Evolutionary conservation across 1,140 invertebrate species (phyloP), one percentile per base, ranked within the genome.

Genomic region (Piezodorus guildinii): DNA sequence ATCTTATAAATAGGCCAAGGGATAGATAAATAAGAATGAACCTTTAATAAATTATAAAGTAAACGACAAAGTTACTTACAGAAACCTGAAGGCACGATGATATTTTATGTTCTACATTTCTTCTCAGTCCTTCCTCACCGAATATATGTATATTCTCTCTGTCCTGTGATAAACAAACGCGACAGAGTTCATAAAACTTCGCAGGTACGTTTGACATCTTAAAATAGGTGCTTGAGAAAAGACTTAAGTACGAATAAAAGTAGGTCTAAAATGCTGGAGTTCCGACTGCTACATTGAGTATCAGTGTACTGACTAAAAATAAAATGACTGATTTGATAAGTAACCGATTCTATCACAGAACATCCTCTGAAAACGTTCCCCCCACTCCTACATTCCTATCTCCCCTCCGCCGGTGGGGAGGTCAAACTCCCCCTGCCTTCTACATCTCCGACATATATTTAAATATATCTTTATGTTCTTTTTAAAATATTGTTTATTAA

Each of bases 121-220:
- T 78, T 68, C 79, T 78, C 30, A 78, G 76, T 23, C 83, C 83
- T 68, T 85, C 83, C 25, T 81, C 77, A 14, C 82, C 79, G 68
- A 83, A 86, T 64, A 85, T 83, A 70, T 85, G 79, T 64, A 82
- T 79, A 73, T 83, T 85, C 64, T 72, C 77, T 60, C 83, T 81
- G 65, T 81, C 80, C 70, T 80, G 84, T 34, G 79, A 80, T 15
- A 83, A 84, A 72, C 84, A 85, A 46, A 85, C 75, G 68, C 84
- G 77, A 70, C 84, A 86, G 60, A 86, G 74, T 74, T 85, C 84
- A 70, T 83, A 83, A 71, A 83, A 86, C 73, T 84, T 85, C 12
- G 85, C 83, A 67, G 80, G 78, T 69, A 85, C 83, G 70, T 79
- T 82, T 62, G 81, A 78, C 82, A 84, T 84, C 65, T 69, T 34